Evolutionary conservation across 2,888 invertebrate genomes (phyloP).

Genomic region (Drosophila formosana): DNA sequence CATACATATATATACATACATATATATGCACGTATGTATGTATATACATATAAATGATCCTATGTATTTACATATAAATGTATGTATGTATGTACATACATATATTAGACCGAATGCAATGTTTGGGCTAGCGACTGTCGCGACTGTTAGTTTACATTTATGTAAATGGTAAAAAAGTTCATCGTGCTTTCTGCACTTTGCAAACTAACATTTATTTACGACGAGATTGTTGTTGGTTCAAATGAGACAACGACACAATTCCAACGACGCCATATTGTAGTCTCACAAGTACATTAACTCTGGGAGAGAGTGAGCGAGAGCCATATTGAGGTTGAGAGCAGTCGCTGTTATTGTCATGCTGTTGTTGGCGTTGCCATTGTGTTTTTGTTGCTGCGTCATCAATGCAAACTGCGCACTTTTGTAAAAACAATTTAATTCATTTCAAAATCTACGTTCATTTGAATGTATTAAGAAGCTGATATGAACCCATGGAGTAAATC

Average conservation of each 20-base stretch:
- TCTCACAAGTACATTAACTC: conserved; percentile 37
- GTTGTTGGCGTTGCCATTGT: conserved; percentile 65
- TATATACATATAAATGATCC: neutral
- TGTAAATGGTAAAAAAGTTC: conserved; percentile 10
- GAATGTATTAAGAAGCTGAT: neutral
- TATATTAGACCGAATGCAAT: no score
- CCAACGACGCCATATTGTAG: conserved; percentile 74
- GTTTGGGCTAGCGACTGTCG: neutral
- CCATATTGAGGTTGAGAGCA: conserved; percentile 45
- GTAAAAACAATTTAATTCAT: conserved; percentile 40
- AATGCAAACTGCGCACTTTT: conserved; percentile 77
- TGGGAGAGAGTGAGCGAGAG: conserved; percentile 53
- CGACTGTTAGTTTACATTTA: conserved; percentile 20
- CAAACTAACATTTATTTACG: conserved; percentile 36
- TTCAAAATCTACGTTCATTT: conserved; percentile 34
- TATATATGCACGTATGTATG: no score
- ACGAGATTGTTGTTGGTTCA: conserved; percentile 53
- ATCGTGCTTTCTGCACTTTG: neutral
- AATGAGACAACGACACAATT: conserved; percentile 74
- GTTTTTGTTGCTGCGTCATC: conserved; percentile 77
- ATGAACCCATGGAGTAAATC: neutral
- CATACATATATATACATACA: no score
- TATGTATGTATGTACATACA: neutral
- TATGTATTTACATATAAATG: no score
- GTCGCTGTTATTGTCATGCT: conserved; percentile 58